Percentiles rank a stretch among this genome's conserved stretches.
These are phyloP conservation scores for Atractosteus spatula DNA, from an alignment of 2,113 vertebrate species.

Conservation along the genomic window DNA sequence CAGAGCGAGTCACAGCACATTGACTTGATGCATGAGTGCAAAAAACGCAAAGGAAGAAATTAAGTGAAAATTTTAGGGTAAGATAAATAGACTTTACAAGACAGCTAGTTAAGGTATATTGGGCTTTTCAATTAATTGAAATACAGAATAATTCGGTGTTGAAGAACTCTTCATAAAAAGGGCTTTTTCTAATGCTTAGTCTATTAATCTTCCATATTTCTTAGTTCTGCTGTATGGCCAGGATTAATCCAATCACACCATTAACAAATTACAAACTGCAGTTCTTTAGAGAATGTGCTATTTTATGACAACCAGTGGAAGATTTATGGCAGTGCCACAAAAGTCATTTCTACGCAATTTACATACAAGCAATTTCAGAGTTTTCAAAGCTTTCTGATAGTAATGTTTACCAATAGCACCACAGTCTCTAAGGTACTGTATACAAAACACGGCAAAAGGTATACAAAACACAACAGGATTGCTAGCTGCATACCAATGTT, in stretches of 20 bases:
- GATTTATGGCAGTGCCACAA: not conserved
- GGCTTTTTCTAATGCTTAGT: not conserved
- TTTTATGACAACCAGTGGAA: not conserved
- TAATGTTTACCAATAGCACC: too few species aligned
- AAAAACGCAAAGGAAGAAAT: slow-evolving; percentile 25
- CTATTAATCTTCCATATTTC: not conserved
- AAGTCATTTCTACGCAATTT: not conserved
- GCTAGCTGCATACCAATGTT: too few species aligned
- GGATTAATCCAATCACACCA: too few species aligned
- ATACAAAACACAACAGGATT: too few species aligned
- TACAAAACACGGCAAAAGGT: too few species aligned
- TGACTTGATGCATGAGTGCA: slow-evolving; percentile 37
- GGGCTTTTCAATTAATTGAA: slow-evolving; percentile 41
- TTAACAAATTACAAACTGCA: too few species aligned
- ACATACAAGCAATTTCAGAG: not conserved
- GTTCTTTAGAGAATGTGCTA: too few species aligned
- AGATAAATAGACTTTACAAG: slow-evolving; percentile 43
- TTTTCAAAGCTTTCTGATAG: too few species aligned
- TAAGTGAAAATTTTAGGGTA: slow-evolving; percentile 21
- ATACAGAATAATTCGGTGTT: slow-evolving; percentile 38
- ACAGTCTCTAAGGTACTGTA: too few species aligned
- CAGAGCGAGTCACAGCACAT: slow-evolving; percentile 27
- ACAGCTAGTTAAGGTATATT: slow-evolving; percentile 34
- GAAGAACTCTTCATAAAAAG: not conserved
- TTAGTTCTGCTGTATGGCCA: not conserved